phyloP scores from a whole-genome alignment of 2,113 vertebrate genomes.

The Willisornis vidua region DNA sequence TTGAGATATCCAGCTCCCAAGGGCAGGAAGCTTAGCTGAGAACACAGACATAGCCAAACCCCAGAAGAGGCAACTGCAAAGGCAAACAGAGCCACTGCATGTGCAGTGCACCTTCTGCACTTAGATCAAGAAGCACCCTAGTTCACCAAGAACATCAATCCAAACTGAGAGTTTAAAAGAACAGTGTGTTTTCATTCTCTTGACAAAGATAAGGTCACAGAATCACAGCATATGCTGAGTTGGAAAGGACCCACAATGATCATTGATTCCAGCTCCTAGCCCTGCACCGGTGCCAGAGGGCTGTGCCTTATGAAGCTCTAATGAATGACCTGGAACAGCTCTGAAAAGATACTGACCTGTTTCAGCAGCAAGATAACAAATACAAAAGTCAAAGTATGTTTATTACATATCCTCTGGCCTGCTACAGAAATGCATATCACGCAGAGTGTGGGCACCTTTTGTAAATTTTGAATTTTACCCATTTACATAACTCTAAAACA shows the following conservation, averaged over 20 bases:
- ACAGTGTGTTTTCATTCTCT: background rate
- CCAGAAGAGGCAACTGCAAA: background rate
- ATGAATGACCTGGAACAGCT: background rate
- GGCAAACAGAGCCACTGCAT: background rate
- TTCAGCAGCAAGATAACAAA: background rate
- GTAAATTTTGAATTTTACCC: background rate
- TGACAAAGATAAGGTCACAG: background rate
- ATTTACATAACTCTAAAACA: background rate
- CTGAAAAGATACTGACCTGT: background rate
- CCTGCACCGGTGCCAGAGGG: background rate
- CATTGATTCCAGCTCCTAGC: background rate
- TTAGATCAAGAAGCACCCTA: background rate
- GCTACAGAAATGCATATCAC: background rate
- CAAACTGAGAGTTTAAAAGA: background rate
- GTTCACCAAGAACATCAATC: rapidly evolving
- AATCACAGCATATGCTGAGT: background rate
- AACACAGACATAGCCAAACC: rapidly evolving
- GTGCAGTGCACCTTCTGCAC: background rate
- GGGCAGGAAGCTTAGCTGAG: background rate
- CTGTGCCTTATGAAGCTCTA: background rate
- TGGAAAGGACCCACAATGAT: background rate
- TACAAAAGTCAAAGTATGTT: background rate
- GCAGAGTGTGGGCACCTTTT: background rate
- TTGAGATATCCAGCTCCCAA: rapidly evolving
- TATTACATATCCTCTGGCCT: background rate